A percentile compares a stretch with the other conserved stretches of the same genome.
Evolutionary conservation across 2,888 invertebrate species (phyloP).

Genomic region (Dioctria linearis): DNA sequence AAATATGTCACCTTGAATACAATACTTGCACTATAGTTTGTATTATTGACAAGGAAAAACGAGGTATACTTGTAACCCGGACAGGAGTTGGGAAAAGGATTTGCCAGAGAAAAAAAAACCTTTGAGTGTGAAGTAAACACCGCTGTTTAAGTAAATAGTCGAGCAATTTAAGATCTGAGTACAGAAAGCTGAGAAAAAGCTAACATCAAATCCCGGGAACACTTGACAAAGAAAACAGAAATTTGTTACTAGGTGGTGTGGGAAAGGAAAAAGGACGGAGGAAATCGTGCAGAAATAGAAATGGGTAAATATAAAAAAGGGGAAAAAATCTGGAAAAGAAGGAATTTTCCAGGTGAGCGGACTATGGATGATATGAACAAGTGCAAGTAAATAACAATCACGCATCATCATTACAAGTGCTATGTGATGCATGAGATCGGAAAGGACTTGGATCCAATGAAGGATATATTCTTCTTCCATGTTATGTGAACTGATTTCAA

Average conservation of each 20-base stretch:
- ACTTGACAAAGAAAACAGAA: constrained; percentile 21
- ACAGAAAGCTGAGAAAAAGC: constrained; percentile 41
- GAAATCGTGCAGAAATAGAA: constrained; percentile 28
- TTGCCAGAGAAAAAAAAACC: constrained; percentile 1
- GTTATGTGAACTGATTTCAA: too few species aligned
- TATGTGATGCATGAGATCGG: background rate
- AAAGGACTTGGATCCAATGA: background rate
- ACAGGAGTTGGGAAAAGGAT: background rate
- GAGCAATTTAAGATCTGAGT: constrained; percentile 48
- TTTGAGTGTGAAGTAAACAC: constrained; percentile 49
- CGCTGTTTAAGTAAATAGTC: constrained; percentile 48
- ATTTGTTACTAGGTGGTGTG: background rate
- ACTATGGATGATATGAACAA: constrained; percentile 28
- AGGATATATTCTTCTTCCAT: too few species aligned
- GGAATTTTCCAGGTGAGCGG: constrained; percentile 33
- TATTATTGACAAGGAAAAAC: constrained; percentile 1
- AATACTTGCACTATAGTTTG: background rate
- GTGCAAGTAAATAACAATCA: constrained; percentile 46
- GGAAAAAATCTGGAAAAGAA: background rate
- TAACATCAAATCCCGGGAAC: constrained; percentile 28
- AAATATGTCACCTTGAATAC: background rate
- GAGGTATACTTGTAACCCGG: too few species aligned
- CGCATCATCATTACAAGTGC: constrained; percentile 35
- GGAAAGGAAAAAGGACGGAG: constrained; percentile 21
- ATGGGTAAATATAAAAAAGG: constrained; percentile 43